Evolutionary conservation across 1,140 invertebrate species (phyloP), one percentile per base, ranked within the genome.

Genomic region (Leguminivora glycinivorella): DNA sequence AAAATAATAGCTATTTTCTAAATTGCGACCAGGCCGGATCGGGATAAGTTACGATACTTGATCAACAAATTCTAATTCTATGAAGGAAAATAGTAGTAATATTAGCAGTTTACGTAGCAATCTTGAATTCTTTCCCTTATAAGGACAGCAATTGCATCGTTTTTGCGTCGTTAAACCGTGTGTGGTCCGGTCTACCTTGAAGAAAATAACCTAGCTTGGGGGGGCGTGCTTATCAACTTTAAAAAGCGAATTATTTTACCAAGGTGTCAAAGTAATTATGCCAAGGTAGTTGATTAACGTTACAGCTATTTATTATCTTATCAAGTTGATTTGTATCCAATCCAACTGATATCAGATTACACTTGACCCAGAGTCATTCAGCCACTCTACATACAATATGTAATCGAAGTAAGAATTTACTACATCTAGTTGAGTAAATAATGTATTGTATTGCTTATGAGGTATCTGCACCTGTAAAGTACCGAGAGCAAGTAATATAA

Each of bases 111-210:
- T 60, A 12, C 24, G 29, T n/a, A 12, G 52, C 25, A 58, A 26
- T 66, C 26, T 56, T 26, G 68, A 34, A 31, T 67, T 63, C n/a
- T 72, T 72, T 72, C 19, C 75, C 52, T 22, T 72, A 19, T 72
- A 74, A 66, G 71, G 70, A 40, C 47, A 38, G 17, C 43, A 26
- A 73, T 69, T 71, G 72, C 40, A 34, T 29, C 22, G 72, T 72
- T 56, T 75, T 75, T 73, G 70, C 47, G 34, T 68, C 72, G 68
- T 68, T 25, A 80, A 70, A 31, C 80, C 81, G 81, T 83, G 80
- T 84, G 83, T 83, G 82, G 82, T 86, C 77, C 56, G 80, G 82
- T 83, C 76, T 67, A 38, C 71, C 72, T 75, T 77, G 72, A 34
- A 68, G n/a, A 22, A 52, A 69, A 68, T 69, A 67, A 67, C 70